Percentiles rank a stretch among this genome's conserved stretches.
phyloP scores from a whole-genome alignment of 1,140 invertebrate genomes.

The Cydia strobilella region DNA sequence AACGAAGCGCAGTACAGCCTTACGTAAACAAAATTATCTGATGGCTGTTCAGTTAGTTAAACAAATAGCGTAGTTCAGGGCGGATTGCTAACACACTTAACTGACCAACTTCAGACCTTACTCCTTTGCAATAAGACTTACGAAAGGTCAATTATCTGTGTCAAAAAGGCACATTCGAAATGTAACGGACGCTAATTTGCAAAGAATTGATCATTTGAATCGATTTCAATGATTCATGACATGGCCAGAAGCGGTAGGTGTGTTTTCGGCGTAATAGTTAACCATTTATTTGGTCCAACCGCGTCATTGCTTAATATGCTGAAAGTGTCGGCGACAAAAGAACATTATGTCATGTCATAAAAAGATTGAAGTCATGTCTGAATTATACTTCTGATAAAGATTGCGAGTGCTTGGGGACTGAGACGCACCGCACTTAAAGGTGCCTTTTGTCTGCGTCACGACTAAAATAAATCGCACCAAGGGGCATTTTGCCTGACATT shows the following conservation, averaged over 20 bases:
- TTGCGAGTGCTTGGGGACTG: too few species aligned
- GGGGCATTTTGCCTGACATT: too few species aligned
- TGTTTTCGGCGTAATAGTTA: constrained; percentile 1
- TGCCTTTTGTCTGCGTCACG: too few species aligned
- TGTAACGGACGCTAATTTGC: constrained; percentile 26
- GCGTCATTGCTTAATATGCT: constrained; percentile 1
- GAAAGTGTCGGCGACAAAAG: background rate
- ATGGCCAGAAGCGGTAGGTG: constrained; percentile 22
- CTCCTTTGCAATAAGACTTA: background rate
- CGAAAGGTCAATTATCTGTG: background rate
- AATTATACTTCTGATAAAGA: background rate
- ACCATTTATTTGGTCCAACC: constrained; percentile 9
- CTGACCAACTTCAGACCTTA: background rate
- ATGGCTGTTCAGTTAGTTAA: constrained; percentile 27
- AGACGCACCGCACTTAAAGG: too few species aligned
- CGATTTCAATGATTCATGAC: constrained; percentile 29
- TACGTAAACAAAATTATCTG: constrained; percentile 32
- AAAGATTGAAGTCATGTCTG: background rate
- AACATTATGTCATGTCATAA: background rate
- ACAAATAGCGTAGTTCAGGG: constrained; percentile 17
- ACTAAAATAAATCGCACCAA: too few species aligned
- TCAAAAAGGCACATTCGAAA: background rate
- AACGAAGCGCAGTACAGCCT: constrained; percentile 23
- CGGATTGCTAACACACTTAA: background rate
- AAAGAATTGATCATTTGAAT: constrained; percentile 28